Evolutionary conservation across 2,797 vertebrate genomes (phyloP).

Genomic region (Chiloscyllium punctatum): DNA sequence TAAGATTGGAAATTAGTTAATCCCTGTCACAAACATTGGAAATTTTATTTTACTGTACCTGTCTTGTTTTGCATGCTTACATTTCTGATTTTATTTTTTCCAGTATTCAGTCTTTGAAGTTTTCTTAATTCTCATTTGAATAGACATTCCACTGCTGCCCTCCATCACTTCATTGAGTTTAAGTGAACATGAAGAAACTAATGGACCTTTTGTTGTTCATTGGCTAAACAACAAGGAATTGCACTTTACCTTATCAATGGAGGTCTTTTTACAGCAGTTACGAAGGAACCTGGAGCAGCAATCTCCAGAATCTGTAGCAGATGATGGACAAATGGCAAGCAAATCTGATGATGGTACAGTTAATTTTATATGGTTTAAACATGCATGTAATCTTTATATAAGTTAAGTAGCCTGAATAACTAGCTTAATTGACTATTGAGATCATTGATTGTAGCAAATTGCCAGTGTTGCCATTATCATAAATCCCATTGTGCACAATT

Average conservation of each 20-base stretch:
- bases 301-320: constrained; percentile 56
- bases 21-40: background rate
- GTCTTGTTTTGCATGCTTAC: background rate
- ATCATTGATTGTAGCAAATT: background rate
- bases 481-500: background rate
- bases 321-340: constrained; percentile 60
- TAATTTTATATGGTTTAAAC: background rate
- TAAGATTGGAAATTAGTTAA: background rate
- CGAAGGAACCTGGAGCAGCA: constrained; percentile 74
- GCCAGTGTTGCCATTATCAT: too few relatives aligned
- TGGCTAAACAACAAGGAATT: constrained; percentile 98
- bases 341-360: constrained; percentile 66
- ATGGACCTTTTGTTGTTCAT: constrained; percentile 89
- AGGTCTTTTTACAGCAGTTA: constrained; percentile 90
- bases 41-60: background rate
- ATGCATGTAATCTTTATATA: background rate
- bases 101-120: background rate
- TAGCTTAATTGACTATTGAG: background rate
- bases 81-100: constrained; percentile 2
- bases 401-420: background rate
- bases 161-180: constrained; percentile 85
- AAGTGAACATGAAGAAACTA: constrained; percentile 77
- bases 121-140: constrained; percentile 37
- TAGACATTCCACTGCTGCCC: constrained; percentile 95
- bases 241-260: constrained; percentile 90